These are phyloP conservation scores for Coenonympha glycerion DNA, from an alignment of 2,888 invertebrate species.

Conservation along the genomic window DNA sequence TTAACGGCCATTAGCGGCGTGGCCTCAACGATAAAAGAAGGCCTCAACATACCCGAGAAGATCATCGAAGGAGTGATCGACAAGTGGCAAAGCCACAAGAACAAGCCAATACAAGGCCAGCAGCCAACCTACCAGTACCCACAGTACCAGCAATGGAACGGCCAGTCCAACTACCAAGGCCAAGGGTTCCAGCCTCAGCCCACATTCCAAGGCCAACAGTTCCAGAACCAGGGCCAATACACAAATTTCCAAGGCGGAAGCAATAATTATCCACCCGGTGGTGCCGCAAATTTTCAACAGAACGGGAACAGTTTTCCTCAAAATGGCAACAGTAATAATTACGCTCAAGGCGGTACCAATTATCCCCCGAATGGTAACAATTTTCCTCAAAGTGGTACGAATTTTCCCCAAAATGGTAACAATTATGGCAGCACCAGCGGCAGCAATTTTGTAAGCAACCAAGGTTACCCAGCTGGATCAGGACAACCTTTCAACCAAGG, in stretches of 20 bases:
- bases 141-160: conserved; percentile 40
- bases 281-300: background rate
- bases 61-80: conserved; percentile 68
- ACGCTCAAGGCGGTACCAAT: background rate
- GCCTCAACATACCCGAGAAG: conserved; percentile 60
- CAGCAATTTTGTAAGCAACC: conserved; percentile 13
- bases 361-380: conserved; percentile 11
- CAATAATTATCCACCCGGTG: conserved; percentile 10
- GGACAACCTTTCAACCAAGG: conserved; percentile 20
- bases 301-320: conserved; percentile 2
- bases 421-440: background rate
- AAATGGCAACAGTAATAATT: background rate
- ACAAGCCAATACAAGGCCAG: conserved; percentile 41
- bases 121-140: conserved; percentile 34
- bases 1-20: conserved; percentile 13
- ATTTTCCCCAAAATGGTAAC: conserved; percentile 14
- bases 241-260: conserved; percentile 25
- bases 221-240: conserved; percentile 37
- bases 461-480: conserved; percentile 15
- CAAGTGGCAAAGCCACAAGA: conserved; percentile 62
- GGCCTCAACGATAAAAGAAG: conserved; percentile 32
- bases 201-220: conserved; percentile 33
- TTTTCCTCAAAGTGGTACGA: background rate
- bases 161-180: conserved; percentile 35
- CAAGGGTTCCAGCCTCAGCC: conserved; percentile 31